phyloP scores from a whole-genome alignment of 2,888 invertebrate species.

The Euproctis similis region DNA sequence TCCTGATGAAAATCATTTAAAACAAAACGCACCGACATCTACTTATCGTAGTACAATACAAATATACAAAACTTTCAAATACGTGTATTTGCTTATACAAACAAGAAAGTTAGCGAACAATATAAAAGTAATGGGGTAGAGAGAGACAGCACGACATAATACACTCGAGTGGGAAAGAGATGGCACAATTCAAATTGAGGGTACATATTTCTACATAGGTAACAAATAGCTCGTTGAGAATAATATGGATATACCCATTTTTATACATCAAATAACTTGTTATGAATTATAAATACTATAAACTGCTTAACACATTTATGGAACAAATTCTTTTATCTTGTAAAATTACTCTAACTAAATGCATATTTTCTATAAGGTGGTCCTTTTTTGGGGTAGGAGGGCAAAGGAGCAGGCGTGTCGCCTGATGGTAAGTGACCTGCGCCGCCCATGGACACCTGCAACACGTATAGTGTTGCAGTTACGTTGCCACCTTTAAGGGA shows the following conservation, averaged over 20 bases:
- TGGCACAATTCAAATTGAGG: constrained; percentile 71
- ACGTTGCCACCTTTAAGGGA: no score
- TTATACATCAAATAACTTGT: constrained; percentile 18
- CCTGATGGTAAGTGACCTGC: no score
- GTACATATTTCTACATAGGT: constrained; percentile 76
- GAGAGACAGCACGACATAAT: constrained; percentile 35
- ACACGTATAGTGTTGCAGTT: no score
- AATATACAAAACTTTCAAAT: constrained; percentile 76
- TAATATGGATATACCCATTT: constrained; percentile 57
- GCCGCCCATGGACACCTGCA: no score
- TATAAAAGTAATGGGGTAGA: constrained; percentile 76
- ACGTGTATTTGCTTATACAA: constrained; percentile 75
- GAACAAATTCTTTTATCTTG: no score
- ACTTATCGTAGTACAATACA: constrained; percentile 64
- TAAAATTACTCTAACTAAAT: no score
- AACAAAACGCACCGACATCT: constrained; percentile 33
- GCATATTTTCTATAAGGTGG: no score
- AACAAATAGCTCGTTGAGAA: constrained; percentile 71
- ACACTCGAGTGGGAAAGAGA: constrained; percentile 47
- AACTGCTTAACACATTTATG: constrained; percentile 13
- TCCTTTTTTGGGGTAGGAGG: no score
- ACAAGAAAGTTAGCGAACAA: constrained; percentile 77
- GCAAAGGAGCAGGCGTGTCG: no score
- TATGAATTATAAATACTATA: constrained; percentile 17
- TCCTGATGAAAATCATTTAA: constrained; percentile 28